Percentiles rank a stretch among this genome's conserved stretches.
Evolutionary conservation across 2,888 invertebrate species (phyloP).

Genomic region (Quadroppia sp.): DNA sequence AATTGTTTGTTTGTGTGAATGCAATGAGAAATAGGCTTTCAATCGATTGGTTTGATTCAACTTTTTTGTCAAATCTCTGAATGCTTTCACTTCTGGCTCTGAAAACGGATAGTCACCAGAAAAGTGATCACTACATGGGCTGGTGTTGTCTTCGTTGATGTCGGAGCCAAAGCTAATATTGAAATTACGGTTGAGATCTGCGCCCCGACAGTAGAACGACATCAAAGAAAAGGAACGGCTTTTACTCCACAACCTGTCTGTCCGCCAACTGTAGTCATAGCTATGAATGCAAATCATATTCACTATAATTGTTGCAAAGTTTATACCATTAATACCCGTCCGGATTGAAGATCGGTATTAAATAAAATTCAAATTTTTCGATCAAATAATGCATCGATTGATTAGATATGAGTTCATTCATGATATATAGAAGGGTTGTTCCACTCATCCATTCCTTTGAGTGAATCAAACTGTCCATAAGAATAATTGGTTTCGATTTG

Average conservation of each 20-base stretch:
- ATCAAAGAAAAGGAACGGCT: constrained; percentile 42
- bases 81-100: constrained; percentile 46
- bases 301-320: too few species aligned
- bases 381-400: constrained; percentile 35
- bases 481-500: constrained; percentile 64
- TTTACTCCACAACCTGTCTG: constrained; percentile 46
- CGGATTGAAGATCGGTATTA: constrained; percentile 41
- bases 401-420: constrained; percentile 18
- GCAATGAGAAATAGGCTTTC: constrained; percentile 41
- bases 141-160: constrained; percentile 35
- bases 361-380: constrained; percentile 30
- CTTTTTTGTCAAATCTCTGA: constrained; percentile 40
- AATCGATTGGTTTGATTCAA: constrained; percentile 36
- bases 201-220: constrained; percentile 44
- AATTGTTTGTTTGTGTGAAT: constrained; percentile 34
- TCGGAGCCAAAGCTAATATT: constrained; percentile 42
- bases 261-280: constrained; percentile 37
- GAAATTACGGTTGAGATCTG: constrained; percentile 48
- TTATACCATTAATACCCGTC: constrained; percentile 27
- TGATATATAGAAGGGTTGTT: constrained; percentile 64
- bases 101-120: constrained; percentile 47
- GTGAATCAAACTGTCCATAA: constrained; percentile 64
- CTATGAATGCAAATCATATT: too few species aligned
- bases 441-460: constrained; percentile 75
- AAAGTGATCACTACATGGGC: constrained; percentile 45